phyloP scores from a whole-genome alignment of 2,113 vertebrate genomes.

The Butorides virescens region DNA sequence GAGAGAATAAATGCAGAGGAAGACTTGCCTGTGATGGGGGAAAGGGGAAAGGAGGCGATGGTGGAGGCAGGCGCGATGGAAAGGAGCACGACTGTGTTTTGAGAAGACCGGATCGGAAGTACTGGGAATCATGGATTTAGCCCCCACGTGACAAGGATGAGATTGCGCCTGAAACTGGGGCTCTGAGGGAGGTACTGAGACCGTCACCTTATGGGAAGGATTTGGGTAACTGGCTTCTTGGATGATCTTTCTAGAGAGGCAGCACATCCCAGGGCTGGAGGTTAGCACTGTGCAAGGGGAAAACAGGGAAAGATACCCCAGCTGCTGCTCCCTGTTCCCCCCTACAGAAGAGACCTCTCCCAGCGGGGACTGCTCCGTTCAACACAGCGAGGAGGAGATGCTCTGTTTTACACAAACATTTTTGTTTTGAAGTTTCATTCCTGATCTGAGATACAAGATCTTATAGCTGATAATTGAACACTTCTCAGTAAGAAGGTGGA shows the following conservation, averaged over 20 bases:
- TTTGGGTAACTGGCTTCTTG: neutral
- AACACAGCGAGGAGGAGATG: neutral
- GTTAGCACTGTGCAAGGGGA: neutral
- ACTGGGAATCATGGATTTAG: neutral
- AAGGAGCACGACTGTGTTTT: neutral
- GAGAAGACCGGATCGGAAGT: neutral
- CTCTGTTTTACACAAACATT: neutral
- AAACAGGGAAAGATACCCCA: neutral
- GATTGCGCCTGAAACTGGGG: neutral
- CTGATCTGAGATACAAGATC: conserved; percentile 11
- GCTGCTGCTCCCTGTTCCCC: neutral
- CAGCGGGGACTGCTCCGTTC: neutral
- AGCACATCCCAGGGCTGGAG: neutral
- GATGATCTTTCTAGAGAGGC: neutral
- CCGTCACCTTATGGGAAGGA: neutral
- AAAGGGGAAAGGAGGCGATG: neutral
- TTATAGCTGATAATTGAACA: conserved; percentile 52
- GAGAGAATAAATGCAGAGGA: rapidly evolving
- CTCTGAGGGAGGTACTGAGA: neutral
- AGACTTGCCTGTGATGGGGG: neutral
- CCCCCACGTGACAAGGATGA: neutral
- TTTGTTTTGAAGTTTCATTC: conserved; percentile 6
- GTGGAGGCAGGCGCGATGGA: neutral
- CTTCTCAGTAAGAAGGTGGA: neutral
- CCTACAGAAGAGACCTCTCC: neutral